phyloP scores from a whole-genome alignment of 1,140 invertebrate genomes.

The Drosophila virilis region DNA sequence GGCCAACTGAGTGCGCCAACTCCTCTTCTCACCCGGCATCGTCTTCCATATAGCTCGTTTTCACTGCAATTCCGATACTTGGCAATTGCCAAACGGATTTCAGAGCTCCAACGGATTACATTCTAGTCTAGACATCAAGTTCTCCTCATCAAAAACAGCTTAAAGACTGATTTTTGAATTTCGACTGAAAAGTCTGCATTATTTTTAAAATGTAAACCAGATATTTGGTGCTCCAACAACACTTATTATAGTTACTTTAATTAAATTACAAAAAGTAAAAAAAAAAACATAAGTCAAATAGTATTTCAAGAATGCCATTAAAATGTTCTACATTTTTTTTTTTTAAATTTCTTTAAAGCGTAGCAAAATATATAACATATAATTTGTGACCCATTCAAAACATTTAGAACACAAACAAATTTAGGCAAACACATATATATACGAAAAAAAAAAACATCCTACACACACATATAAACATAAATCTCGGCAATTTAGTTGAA shows the following conservation, averaged over 20 bases:
- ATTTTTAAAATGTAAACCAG: not conserved
- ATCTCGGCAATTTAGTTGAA: constrained; percentile 67
- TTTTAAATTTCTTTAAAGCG: constrained; percentile 18
- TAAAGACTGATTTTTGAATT: constrained; percentile 6
- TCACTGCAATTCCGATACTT: constrained; percentile 17
- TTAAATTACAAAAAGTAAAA: no score
- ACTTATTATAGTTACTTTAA: no score
- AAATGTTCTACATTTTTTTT: not conserved
- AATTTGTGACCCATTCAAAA: constrained; percentile 18
- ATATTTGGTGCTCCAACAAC: not conserved
- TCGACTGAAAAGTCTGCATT: not conserved
- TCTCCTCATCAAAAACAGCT: not conserved
- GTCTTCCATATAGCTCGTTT: constrained; percentile 2
- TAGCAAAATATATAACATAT: constrained; percentile 25
- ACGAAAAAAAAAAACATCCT: not conserved
- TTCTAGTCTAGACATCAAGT: constrained; percentile 4
- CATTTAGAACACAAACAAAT: not conserved
- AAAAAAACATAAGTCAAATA: no score
- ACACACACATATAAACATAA: constrained; percentile 67
- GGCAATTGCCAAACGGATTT: constrained; percentile 34
- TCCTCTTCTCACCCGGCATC: not conserved
- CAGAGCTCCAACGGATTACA: not conserved
- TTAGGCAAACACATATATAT: constrained; percentile 1
- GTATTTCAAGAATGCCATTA: no score
- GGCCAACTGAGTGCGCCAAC: constrained; percentile 16